Evolutionary conservation across 2,797 vertebrate genomes (phyloP), one percentile per base, ranked within the genome.

Genomic region (Sebastes hopkinsi): DNA sequence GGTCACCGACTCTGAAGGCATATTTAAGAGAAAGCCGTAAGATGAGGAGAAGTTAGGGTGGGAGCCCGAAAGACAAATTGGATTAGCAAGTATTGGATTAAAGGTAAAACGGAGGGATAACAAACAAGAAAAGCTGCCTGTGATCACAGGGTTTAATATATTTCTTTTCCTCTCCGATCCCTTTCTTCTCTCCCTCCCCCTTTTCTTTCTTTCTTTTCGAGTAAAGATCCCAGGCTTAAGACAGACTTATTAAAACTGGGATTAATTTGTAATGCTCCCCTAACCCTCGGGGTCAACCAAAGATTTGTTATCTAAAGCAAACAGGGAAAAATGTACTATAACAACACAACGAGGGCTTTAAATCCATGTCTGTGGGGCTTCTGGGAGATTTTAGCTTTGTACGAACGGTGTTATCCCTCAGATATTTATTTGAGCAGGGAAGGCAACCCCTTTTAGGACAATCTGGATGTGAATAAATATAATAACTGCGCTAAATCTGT

Each of bases 1-100:
- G 92, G 95, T 9, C 80, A 27, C n/a, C 18, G 96, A 94, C 95
- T 96, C 95, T 91, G 94, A 95, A 96, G 95, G 96, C 81, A 95
- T 93, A 94, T 91, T 96, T 95, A 93, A 95, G 95, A 81, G 74
- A 84, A 89, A 96, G 96, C 95, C 95, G 91, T 95, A 52, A 96
- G 95, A 96, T 93, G 93, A 95, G 95, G 95, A 91, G 91, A 97
- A 97, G 96, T 97, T 97, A 94, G 96, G 97, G 96, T 95, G 95
- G 96, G 95, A 97, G 96, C 97, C 96, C 94, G 96, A 97, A 97
- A 96, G 97, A 97, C 97, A 98, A 98, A 99, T 98, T 98, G 98
- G 97, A 99, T 99, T 98, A 99, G 96, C 96, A 96, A 94, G 96
- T 97, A 97, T 97, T 97, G 97, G 97, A 99, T 99, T 99, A 99